Base-by-base conservation (phyloP, 2,888 invertebrate species). In the Macrosoma leucophasiata region DNA sequence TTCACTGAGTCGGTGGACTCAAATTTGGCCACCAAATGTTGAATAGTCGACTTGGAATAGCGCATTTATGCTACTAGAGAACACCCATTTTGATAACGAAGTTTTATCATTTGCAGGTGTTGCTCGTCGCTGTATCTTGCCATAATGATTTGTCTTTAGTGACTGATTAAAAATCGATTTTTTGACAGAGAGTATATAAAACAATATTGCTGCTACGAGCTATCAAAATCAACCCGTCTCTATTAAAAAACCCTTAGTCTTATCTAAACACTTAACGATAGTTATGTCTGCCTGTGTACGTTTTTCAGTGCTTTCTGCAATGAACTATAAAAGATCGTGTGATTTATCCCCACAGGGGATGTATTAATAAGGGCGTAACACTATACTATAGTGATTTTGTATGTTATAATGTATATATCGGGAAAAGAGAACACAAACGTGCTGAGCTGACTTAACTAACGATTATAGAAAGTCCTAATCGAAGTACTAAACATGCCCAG, bases 1-100 rank as follows among this genome's bases (percentile, higher is more conserved):
- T 48, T 48, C 43, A 50, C 44, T 26, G 48, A 52, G 48, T 46
- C 46, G 34, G 46, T 47, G 17, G 48, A 41, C 46, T 53, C 63
- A 37, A 58, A 61, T 52, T 58, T 61, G 18, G 33, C 13, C 22
- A 34, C 33, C 33, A 29, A 34, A 17, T 15, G 18, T 28, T 34
- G 33, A 18, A 34, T 28, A 28, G 23, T 34, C n/a, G 28, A 28
- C 18, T 28, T 28, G 28, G 33, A 34, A 30, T 21, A 13, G 13
- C 29, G 29, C 17, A 2, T 19, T 20, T 11, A 13, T 29, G 10
- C 11, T 12, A 22, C 22, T 22, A 22, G 12, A 10, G 22, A 22
- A 22, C 22, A 17, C 17, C 7, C 17, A 17, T 17, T 17, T 17
- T 17, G 17, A 17, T 17, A 17, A 17, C 7, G 7, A 4, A 17